Conservation (phyloP, 2,888 invertebrate species). For the Eugnorisma glareosa region DNA sequence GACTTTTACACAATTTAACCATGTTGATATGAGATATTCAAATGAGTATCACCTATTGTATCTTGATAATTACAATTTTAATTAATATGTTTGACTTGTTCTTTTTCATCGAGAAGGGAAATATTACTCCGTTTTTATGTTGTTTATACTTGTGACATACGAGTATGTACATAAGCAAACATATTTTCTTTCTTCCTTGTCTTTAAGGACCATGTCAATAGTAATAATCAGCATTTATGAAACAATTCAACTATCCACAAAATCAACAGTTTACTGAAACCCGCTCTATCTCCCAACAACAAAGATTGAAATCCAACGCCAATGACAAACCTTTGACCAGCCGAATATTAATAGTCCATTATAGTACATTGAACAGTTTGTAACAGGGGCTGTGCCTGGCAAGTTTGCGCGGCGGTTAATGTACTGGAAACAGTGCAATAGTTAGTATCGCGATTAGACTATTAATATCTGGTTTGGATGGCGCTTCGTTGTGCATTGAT, state of each 20-base stretch:
- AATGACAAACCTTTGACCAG: conserved; percentile 62
- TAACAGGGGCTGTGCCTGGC: conserved; percentile 60
- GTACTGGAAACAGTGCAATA: conserved; percentile 68
- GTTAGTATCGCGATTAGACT: conserved; percentile 67
- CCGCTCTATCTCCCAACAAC: conserved; percentile 28
- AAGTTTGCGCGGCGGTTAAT: conserved; percentile 65
- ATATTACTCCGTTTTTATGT: background rate
- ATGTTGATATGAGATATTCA: too few species aligned
- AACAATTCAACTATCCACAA: background rate
- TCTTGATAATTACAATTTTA: background rate
- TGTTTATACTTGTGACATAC: background rate
- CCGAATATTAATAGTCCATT: conserved; percentile 62
- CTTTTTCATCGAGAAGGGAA: background rate
- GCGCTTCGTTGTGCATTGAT: conserved; percentile 57
- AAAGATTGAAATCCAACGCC: conserved; percentile 44
- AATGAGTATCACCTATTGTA: too few species aligned
- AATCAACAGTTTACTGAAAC: background rate
- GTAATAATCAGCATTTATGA: background rate
- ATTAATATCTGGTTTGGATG: conserved; percentile 66
- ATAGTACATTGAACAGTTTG: conserved; percentile 68
- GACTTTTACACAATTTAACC: background rate
- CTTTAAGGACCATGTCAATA: background rate
- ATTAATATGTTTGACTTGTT: background rate
- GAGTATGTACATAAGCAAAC: background rate
- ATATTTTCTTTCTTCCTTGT: background rate